Evolutionary conservation across 2,113 vertebrate species (phyloP), one percentile per base, ranked within the genome.

Genomic region (Macquaria ambigua): DNA sequence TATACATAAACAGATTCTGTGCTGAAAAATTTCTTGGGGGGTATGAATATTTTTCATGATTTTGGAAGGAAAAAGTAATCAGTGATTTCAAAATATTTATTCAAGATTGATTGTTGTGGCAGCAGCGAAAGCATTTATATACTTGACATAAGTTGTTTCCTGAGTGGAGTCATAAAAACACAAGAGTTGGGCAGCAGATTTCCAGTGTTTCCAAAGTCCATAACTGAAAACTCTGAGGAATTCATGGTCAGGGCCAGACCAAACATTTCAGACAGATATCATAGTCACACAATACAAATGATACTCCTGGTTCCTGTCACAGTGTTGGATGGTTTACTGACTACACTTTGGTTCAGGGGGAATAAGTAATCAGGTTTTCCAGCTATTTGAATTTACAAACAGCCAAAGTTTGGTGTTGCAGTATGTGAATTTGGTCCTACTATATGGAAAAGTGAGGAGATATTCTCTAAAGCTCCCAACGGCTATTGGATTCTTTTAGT

Each of bases 41-140:
- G 14, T 61, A 8, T 37, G 23, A 53, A 25, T 23, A 28, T 31
- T 23, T 50, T 61, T 50, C 31, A 59, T n/a, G 2, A 14, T 68
- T 67, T 39, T 74, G 25, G n/a, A 50, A 61, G 1, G 7, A 41
- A 25, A 41, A 56, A 66, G 28, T 39, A 55, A 83, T 79, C 37
- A 58, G 9, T 66, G 23, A 53, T 34, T 41, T 34, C 7, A 10
- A 61, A 87, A 67, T 67, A 72, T 80, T 31, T 76, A 80, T 39
- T 4, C 7, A 16, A 15, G 11, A 62, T 34, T 5, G 21, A 72
- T 34, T 69, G 62, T 61, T 41, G 41, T 69, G 55, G 25, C 15
- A 10, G 23, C 14, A 59, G 71, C 16, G n/a, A 34, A 59, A 74
- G 10, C 34, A 31, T 68, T 56, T 52, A 52, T 72, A 31, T 21